These are phyloP conservation scores for Lissocephala sabroskyi DNA, from an alignment of 2,888 invertebrate species.

Conservation along the genomic window DNA sequence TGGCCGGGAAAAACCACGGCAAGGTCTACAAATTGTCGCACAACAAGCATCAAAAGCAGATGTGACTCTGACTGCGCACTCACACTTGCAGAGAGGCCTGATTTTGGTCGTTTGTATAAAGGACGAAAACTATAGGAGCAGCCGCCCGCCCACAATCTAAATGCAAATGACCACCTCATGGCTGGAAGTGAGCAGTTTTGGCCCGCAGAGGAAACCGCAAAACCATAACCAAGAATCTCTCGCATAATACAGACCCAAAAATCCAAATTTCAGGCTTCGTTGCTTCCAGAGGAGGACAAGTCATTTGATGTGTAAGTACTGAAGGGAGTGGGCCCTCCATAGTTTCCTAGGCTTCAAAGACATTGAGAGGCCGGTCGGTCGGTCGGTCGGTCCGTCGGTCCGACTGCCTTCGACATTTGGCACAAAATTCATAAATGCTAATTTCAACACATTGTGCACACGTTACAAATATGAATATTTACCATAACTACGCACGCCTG, in stretches of 20 bases:
- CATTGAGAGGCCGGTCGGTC: too few relatives aligned
- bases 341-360: constrained; percentile 21
- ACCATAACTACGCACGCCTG: constrained; percentile 58
- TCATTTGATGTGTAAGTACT: constrained; percentile 38
- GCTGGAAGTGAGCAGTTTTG: constrained; percentile 30
- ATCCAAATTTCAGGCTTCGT: background rate
- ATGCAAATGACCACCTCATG: constrained; percentile 47
- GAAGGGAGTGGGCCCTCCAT: constrained; percentile 9
- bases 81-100: background rate
- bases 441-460: constrained; percentile 66
- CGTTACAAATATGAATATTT: constrained; percentile 65
- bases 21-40: constrained; percentile 41
- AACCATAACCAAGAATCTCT: constrained; percentile 56
- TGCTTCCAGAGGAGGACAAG: constrained; percentile 10
- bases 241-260: constrained; percentile 38
- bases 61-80: constrained; percentile 31
- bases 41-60: constrained; percentile 46
- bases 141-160: constrained; percentile 47
- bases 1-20: constrained; percentile 13
- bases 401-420: constrained; percentile 56
- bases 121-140: too few relatives aligned
- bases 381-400: constrained; percentile 28
- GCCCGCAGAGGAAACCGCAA: constrained; percentile 45
- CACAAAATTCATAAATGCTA: constrained; percentile 69
- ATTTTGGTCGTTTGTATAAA: background rate